These are phyloP conservation scores for Trachelipus rathkii DNA, from an alignment of 1,140 invertebrate genomes.

Conservation along the genomic window DNA sequence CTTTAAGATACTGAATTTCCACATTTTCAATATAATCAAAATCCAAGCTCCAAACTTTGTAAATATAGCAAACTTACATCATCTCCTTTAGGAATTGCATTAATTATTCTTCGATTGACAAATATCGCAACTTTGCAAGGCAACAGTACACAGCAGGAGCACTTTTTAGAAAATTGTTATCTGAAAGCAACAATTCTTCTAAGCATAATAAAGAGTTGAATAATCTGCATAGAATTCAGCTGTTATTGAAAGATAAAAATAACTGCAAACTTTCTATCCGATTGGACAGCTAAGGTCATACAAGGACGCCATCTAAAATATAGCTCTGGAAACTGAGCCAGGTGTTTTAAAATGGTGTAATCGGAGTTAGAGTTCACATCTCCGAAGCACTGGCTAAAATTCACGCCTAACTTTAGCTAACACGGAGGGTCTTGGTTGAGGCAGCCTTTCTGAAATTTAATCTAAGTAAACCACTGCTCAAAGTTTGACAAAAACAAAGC, in stretches of 20 bases:
- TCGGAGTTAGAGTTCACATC: no score
- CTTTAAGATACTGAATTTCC: slow-evolving; percentile 55
- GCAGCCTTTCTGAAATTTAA: no score
- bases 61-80: slow-evolving; percentile 48
- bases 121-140: slow-evolving; percentile 50
- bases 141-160: slow-evolving; percentile 58
- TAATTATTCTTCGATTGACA: slow-evolving; percentile 48
- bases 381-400: no score
- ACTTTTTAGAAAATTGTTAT: slow-evolving; percentile 54
- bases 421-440: no score
- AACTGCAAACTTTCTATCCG: slow-evolving; percentile 61
- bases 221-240: slow-evolving; percentile 60
- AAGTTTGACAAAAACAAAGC: no score
- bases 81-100: slow-evolving; percentile 48
- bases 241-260: slow-evolving; percentile 68
- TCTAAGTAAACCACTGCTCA: no score
- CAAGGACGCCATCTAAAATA: no score
- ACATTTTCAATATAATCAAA: slow-evolving; percentile 61
- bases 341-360: no score
- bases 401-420: no score
- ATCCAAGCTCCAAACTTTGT: slow-evolving; percentile 58
- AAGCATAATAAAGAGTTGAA: slow-evolving; percentile 61
- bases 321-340: no score
- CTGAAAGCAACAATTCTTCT: slow-evolving; percentile 56
- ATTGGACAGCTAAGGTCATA: no score